phyloP scores from a whole-genome alignment of 2,113 vertebrate genomes.

The Python bivittatus region DNA sequence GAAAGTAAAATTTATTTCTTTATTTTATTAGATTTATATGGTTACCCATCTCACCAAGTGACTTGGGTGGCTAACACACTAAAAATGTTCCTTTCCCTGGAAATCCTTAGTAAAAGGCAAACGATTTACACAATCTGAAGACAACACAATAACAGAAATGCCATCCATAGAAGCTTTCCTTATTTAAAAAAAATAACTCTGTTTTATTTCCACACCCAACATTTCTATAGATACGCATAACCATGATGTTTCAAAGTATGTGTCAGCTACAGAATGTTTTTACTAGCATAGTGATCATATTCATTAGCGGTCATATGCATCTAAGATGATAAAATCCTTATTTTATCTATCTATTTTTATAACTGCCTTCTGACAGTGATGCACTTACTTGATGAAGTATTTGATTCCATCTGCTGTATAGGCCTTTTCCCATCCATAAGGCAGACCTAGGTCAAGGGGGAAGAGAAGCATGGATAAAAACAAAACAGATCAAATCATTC shows the following conservation, averaged over 20 bases:
- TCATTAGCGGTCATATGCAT: background rate
- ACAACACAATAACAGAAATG: background rate
- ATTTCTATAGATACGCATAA: background rate
- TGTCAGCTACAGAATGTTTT: background rate
- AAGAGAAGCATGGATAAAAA: conserved; percentile 18
- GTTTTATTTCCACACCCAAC: background rate
- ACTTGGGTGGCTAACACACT: too few species aligned
- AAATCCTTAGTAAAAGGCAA: background rate
- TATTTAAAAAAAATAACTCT: too few species aligned
- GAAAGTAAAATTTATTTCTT: too few species aligned
- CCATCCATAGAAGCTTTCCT: background rate
- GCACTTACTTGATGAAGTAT: conserved; percentile 94
- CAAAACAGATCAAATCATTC: conserved; percentile 30
- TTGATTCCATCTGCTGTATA: conserved; percentile 88
- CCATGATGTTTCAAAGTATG: background rate
- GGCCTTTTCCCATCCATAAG: conserved; percentile 91
- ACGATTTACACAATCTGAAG: background rate
- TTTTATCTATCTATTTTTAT: conserved; percentile 29
- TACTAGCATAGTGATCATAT: background rate
- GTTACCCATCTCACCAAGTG: too few species aligned
- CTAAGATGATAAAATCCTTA: background rate
- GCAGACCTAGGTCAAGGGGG: conserved; percentile 74
- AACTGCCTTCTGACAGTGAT: conserved; percentile 60
- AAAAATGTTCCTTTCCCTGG: background rate
- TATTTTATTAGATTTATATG: too few species aligned